A percentile compares a stretch with the other conserved stretches of the same genome.
Conservation (phyloP, 2,888 invertebrate genomes). For the Apoda limacodes region DNA sequence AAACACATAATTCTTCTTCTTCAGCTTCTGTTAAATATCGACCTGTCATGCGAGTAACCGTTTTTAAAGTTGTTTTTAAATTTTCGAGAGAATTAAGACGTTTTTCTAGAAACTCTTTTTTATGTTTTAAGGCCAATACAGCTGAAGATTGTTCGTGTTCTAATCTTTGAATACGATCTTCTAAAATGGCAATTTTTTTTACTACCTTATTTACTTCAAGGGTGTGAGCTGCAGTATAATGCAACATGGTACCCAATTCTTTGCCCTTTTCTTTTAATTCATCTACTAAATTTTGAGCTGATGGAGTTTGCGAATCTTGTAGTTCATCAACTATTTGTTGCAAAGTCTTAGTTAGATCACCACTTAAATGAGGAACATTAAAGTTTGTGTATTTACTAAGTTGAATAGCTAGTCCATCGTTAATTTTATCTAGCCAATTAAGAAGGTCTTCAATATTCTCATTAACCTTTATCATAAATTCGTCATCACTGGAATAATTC, state of each 20-base stretch:
- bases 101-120: slow-evolving; percentile 44
- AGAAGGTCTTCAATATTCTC: slow-evolving; percentile 36
- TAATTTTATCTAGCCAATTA: slow-evolving; percentile 48
- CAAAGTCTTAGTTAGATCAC: slow-evolving; percentile 43
- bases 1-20: slow-evolving; percentile 36
- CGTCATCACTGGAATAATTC: slow-evolving; percentile 27
- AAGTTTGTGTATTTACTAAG: slow-evolving; percentile 39
- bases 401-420: slow-evolving; percentile 37
- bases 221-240: slow-evolving; percentile 33
- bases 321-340: slow-evolving; percentile 46
- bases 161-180: slow-evolving; percentile 40
- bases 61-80: slow-evolving; percentile 37
- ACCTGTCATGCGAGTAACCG: slow-evolving; percentile 27
- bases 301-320: slow-evolving; percentile 25
- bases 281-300: slow-evolving; percentile 30
- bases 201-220: slow-evolving; percentile 47
- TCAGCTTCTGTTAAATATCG: slow-evolving; percentile 25
- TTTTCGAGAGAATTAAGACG: slow-evolving; percentile 40
- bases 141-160: slow-evolving; percentile 37
- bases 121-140: slow-evolving; percentile 38
- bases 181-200: slow-evolving; percentile 41
- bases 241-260: slow-evolving; percentile 39
- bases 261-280: slow-evolving; percentile 37
- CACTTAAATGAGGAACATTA: slow-evolving; percentile 31
- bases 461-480: slow-evolving; percentile 34